Evolutionary conservation across 2,888 invertebrate genomes (phyloP).

Genomic region (Nysson spinosus): DNA sequence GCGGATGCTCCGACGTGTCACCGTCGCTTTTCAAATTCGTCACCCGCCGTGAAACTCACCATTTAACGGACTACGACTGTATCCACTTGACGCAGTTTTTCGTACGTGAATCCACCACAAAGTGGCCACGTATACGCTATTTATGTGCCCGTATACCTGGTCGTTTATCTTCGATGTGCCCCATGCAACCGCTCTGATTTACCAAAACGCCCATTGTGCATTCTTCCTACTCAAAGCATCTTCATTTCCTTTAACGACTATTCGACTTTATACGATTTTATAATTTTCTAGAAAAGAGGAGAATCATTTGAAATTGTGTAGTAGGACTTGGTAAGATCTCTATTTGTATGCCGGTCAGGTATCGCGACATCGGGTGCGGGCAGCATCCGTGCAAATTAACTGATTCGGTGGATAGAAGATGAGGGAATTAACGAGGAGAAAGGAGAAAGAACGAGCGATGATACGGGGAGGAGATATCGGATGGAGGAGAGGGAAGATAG

Average conservation of each 20-base stretch:
- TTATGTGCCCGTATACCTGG: background rate
- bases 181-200: background rate
- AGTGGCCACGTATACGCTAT: background rate
- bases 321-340: no score
- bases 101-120: background rate
- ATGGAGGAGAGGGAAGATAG: background rate
- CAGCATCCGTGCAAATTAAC: background rate
- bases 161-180: no score
- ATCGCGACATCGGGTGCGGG: no score
- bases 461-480: background rate
- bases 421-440: background rate
- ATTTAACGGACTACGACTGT: constrained; percentile 58
- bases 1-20: constrained; percentile 57
- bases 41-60: constrained; percentile 51
- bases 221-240: no score
- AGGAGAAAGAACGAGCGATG: background rate
- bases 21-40: constrained; percentile 57
- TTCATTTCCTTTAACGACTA: no score
- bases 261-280: no score
- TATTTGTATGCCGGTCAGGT: no score
- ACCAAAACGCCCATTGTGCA: no score
- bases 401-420: background rate
- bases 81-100: constrained; percentile 50
- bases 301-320: no score
- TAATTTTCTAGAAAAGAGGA: no score